phyloP scores from a whole-genome alignment of 2,797 vertebrate genomes.

The Luscinia megarhynchos region DNA sequence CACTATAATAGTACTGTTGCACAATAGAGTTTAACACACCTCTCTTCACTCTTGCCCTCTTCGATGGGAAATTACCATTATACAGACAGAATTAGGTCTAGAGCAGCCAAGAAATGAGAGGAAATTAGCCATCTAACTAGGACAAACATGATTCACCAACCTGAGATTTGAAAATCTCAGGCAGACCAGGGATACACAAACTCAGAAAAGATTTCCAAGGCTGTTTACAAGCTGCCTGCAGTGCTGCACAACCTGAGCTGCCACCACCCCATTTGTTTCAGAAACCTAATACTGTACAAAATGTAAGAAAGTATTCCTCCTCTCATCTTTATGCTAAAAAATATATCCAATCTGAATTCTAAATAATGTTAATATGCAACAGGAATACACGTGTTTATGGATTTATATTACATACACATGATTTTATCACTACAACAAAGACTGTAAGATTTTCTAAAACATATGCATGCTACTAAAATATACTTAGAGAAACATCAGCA shows the following conservation, averaged over 20 bases:
- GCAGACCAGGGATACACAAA: background rate
- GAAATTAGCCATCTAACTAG: background rate
- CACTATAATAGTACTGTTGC: background rate
- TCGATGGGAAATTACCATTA: background rate
- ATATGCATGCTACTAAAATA: background rate
- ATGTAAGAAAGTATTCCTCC: rapidly evolving
- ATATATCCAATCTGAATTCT: background rate
- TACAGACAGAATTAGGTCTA: background rate
- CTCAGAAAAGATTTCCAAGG: background rate
- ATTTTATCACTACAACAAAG: background rate
- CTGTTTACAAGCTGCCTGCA: background rate
- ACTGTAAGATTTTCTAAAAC: background rate
- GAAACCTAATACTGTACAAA: background rate
- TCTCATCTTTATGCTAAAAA: background rate
- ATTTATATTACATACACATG: background rate
- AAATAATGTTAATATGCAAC: background rate
- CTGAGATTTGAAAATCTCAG: background rate
- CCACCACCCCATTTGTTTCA: background rate
- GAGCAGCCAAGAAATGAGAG: background rate
- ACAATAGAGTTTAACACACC: background rate
- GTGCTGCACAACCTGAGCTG: background rate
- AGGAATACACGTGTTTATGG: background rate
- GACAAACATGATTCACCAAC: background rate
- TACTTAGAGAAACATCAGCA: constrained; percentile 5
- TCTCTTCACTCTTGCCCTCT: background rate